Conservation (phyloP, 2,888 invertebrate species). For the Cynaeus angustus region DNA sequence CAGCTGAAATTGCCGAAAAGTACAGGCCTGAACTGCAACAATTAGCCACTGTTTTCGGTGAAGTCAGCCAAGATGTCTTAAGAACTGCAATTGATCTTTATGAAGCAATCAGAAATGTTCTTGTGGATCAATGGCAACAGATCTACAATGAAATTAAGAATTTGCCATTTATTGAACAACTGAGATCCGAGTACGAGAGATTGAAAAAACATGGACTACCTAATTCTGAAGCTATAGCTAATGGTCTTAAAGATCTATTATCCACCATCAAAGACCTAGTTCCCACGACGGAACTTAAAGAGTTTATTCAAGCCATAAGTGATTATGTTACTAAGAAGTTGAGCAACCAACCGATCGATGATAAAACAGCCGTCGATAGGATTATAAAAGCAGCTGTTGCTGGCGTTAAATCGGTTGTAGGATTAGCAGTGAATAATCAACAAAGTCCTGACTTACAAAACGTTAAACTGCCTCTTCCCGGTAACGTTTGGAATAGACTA, state of each 20-base stretch:
- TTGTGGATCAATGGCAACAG: constrained; percentile 70
- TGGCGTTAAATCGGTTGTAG: constrained; percentile 66
- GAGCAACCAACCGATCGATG: constrained; percentile 76
- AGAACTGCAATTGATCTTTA: constrained; percentile 69
- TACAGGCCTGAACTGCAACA: constrained; percentile 81
- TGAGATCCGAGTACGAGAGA: constrained; percentile 71
- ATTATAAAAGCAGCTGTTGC: constrained; percentile 73
- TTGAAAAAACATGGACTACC: constrained; percentile 63
- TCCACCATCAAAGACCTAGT: constrained; percentile 75
- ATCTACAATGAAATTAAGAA: constrained; percentile 74
- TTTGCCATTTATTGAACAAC: constrained; percentile 73
- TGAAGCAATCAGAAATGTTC: constrained; percentile 69
- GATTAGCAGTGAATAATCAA: background rate
- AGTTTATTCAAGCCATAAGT: constrained; percentile 76
- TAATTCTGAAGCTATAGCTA: constrained; percentile 76
- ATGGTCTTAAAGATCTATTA: constrained; percentile 74
- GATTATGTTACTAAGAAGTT: constrained; percentile 81
- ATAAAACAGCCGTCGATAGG: constrained; percentile 77
- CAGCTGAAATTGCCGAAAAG: constrained; percentile 76
- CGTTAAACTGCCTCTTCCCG: constrained; percentile 28
- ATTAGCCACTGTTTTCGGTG: constrained; percentile 73
- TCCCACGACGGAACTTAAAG: constrained; percentile 78
- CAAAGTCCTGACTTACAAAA: constrained; percentile 29
- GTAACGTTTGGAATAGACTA: constrained; percentile 68
- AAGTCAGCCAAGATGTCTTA: constrained; percentile 72